Conservation (phyloP, 2,797 vertebrate genomes). For the Petrocephalus sullivani region DNA sequence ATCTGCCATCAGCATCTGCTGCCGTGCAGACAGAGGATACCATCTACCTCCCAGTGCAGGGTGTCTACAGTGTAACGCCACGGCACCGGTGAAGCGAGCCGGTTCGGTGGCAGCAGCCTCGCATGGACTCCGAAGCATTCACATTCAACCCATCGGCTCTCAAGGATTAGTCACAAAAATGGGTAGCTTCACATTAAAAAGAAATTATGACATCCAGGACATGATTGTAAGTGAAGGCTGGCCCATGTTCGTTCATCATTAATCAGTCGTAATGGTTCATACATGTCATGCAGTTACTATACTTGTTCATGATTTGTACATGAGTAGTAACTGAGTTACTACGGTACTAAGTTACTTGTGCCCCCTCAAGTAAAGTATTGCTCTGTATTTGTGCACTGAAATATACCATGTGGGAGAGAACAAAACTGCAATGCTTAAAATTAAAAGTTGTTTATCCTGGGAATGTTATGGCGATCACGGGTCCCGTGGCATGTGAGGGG, state of each 20-base stretch:
- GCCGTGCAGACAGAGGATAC: not conserved
- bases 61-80: not conserved
- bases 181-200: not conserved
- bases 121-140: not conserved
- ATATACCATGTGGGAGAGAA: not conserved
- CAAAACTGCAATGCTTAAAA: not conserved
- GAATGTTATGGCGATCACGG: not conserved
- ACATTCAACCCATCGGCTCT: not conserved
- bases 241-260: not conserved
- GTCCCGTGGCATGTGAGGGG: not conserved
- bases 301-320: not conserved
- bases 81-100: not conserved
- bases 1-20: not conserved
- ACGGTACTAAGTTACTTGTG: not conserved
- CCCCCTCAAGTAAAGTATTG: not conserved
- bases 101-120: not conserved
- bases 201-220: not conserved
- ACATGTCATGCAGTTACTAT: not conserved
- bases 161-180: not conserved
- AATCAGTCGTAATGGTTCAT: not conserved
- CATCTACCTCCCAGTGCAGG: not conserved
- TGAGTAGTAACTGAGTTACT: not conserved
- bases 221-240: not conserved
- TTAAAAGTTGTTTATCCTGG: not conserved
- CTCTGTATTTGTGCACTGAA: not conserved